Conservation (phyloP, 2,797 vertebrate species). For the Lagodon rhomboides region DNA sequence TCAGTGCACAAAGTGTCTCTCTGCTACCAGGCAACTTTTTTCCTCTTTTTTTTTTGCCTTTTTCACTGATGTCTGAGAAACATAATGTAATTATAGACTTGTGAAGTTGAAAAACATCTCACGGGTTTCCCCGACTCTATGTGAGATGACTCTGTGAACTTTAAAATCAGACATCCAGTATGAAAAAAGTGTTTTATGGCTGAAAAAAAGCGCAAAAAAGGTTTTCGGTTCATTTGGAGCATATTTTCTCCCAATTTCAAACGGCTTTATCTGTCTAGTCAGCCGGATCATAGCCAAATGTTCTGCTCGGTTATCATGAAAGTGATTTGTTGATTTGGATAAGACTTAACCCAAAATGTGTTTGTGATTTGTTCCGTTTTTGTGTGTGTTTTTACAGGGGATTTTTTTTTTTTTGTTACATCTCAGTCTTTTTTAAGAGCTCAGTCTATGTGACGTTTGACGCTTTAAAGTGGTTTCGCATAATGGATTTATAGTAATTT, state of each 20-base stretch:
- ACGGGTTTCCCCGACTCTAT: constrained; percentile 23
- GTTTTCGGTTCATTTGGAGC: constrained; percentile 1
- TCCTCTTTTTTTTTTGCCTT: constrained; percentile 55
- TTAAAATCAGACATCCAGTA: constrained; percentile 3
- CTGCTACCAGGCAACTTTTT: constrained; percentile 72
- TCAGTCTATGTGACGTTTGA: constrained; percentile 11
- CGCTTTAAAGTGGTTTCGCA: constrained; percentile 38
- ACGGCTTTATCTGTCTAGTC: constrained; percentile 47
- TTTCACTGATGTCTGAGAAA: constrained; percentile 79
- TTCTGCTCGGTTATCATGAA: constrained; percentile 39
- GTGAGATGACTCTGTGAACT: constrained; percentile 32
- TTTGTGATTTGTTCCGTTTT: constrained; percentile 38
- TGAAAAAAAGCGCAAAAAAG: constrained; percentile 14
- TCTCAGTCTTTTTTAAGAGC: constrained; percentile 8
- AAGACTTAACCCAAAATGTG: constrained; percentile 19
- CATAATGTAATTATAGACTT: constrained; percentile 54
- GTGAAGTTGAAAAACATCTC: neutral
- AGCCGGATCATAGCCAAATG: constrained; percentile 4
- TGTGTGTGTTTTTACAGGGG: neutral
- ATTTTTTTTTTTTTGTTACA: constrained; percentile 4
- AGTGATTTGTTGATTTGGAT: constrained; percentile 31
- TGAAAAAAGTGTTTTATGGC: constrained; percentile 16
- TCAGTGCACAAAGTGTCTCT: constrained; percentile 84
- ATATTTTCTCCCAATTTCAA: constrained; percentile 2
- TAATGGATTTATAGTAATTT: constrained; percentile 24